phyloP scores from a whole-genome alignment of 2,888 invertebrate genomes.

The Tupiocoris notatus region DNA sequence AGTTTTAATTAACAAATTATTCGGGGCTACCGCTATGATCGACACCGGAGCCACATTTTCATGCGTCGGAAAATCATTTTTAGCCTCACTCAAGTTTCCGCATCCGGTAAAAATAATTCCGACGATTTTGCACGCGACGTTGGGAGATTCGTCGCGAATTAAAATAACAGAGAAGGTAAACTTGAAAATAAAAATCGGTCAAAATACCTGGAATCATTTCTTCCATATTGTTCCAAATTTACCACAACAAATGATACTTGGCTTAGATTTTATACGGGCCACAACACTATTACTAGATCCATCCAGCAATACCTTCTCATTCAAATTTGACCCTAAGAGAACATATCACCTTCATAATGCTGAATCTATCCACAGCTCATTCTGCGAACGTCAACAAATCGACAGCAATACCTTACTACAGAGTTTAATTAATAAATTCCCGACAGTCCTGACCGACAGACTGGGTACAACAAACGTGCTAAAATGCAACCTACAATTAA shows the following conservation, averaged over 20 bases:
- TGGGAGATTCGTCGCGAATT: constrained; percentile 5
- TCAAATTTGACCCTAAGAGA: neutral
- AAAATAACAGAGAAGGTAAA: neutral
- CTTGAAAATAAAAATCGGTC: neutral
- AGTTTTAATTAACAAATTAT: neutral
- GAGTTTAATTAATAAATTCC: neutral
- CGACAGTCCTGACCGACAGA: neutral
- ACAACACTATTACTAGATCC: neutral
- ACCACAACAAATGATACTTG: neutral
- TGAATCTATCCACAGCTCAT: neutral
- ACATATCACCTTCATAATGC: neutral
- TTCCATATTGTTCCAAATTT: constrained; percentile 2
- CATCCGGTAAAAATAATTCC: neutral
- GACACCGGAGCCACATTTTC: constrained; percentile 10
- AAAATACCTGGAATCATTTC: neutral
- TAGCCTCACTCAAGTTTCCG: neutral
- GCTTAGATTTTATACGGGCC: neutral
- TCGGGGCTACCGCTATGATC: neutral
- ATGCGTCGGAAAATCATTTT: neutral
- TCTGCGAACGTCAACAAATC: neutral
- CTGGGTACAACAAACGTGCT: constrained; percentile 4
- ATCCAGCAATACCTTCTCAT: neutral
- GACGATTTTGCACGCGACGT: neutral
- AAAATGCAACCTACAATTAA: neutral
- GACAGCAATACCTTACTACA: neutral